phyloP scores from a whole-genome alignment of 2,113 vertebrate species.

The Toxostoma redivivum region DNA sequence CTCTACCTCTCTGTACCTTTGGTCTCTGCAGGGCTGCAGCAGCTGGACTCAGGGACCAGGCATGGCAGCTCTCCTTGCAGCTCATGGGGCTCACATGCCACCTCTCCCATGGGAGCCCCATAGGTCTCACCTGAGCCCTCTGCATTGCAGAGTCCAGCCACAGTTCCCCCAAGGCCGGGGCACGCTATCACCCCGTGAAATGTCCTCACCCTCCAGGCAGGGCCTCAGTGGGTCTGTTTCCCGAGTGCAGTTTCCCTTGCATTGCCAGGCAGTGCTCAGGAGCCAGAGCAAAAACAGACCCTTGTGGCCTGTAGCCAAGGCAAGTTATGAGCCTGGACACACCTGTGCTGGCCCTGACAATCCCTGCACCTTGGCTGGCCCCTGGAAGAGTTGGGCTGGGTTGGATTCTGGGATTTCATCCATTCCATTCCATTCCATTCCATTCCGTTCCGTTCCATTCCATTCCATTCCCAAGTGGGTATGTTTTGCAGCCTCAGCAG shows the following conservation, averaged over 20 bases:
- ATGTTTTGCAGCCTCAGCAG: background rate
- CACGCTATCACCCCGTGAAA: accelerated
- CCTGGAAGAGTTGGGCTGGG: background rate
- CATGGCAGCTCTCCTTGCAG: background rate
- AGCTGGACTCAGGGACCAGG: no score
- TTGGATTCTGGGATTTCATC: background rate
- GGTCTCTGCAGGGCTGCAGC: background rate
- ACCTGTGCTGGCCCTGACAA: background rate
- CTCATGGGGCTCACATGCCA: background rate
- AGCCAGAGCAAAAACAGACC: background rate
- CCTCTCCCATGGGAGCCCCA: background rate
- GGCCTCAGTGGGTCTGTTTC: background rate
- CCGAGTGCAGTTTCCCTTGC: background rate
- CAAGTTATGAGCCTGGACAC: background rate
- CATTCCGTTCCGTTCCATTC: background rate
- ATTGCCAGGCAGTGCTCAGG: background rate
- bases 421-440: background rate
- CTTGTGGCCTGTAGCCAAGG: accelerated
- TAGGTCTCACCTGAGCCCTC: background rate
- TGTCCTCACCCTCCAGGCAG: background rate
- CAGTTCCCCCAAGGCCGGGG: background rate
- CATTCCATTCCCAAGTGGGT: background rate
- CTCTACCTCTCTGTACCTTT: background rate
- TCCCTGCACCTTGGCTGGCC: accelerated
- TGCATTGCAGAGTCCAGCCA: accelerated